Evolutionary conservation across 2,797 vertebrate genomes (phyloP).

Genomic region (Epinephelus coioides): DNA sequence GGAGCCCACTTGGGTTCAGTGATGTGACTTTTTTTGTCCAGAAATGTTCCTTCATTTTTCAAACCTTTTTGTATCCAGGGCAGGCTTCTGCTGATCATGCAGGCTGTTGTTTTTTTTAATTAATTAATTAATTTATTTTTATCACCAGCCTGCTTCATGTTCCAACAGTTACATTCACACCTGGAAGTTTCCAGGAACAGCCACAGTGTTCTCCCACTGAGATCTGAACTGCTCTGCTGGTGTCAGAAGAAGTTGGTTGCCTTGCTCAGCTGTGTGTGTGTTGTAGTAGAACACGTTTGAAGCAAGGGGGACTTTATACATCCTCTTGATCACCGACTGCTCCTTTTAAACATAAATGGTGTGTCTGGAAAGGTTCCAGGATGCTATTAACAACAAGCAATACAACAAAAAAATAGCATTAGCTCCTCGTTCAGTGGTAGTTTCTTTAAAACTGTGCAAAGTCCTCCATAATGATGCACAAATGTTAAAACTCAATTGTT

Average conservation of each 20-base stretch:
- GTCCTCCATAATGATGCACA: no score
- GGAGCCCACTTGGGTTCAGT: background rate
- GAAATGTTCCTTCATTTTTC: slow-evolving; percentile 25
- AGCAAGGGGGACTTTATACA: background rate
- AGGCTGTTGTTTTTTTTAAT: background rate
- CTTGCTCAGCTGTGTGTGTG: background rate
- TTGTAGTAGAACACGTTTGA: background rate
- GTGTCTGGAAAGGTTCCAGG: background rate
- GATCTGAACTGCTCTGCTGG: background rate
- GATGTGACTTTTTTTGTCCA: background rate
- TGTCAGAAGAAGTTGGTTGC: background rate
- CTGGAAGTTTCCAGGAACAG: background rate
- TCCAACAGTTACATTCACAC: slow-evolving; percentile 10
- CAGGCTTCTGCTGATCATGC: slow-evolving; percentile 41
- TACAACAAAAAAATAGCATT: no score
- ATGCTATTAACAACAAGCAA: no score
- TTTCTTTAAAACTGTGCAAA: no score
- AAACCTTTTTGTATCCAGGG: slow-evolving; percentile 30
- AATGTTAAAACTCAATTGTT: no score
- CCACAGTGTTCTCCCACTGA: background rate
- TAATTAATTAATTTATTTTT: background rate
- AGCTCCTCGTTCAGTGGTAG: no score
- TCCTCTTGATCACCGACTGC: background rate
- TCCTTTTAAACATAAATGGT: background rate
- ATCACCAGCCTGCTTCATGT: background rate